Evolutionary conservation across 1,140 invertebrate species (phyloP).

Genomic region (Euwallacea fornicatus): DNA sequence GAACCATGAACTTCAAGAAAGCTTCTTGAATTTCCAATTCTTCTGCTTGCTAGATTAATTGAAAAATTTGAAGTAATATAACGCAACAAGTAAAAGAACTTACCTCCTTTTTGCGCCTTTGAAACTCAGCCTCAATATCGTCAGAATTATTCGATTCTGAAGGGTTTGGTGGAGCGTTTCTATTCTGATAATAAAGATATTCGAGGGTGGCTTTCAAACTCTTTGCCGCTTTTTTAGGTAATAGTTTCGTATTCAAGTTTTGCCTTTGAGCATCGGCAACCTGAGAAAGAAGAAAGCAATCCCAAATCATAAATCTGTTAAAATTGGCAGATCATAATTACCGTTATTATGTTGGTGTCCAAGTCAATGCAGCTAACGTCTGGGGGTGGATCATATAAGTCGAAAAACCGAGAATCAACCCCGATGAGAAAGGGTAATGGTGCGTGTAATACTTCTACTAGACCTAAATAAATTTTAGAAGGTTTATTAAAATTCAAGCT

Average conservation of each 20-base stretch:
- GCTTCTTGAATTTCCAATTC: slow-evolving; percentile 96
- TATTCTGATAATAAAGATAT: slow-evolving; percentile 56
- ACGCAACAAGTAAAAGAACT: background rate
- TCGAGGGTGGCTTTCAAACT: slow-evolving; percentile 74
- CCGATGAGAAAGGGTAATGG: slow-evolving; percentile 97
- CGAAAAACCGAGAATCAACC: slow-evolving; percentile 96
- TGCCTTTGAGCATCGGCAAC: slow-evolving; percentile 85
- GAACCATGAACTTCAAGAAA: slow-evolving; percentile 95
- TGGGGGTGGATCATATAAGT: slow-evolving; percentile 92
- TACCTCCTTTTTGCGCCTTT: slow-evolving; percentile 70
- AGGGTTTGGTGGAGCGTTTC: slow-evolving; percentile 35
- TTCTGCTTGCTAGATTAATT: slow-evolving; percentile 64
- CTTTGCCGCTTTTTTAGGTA: slow-evolving; percentile 87
- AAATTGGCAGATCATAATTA: slow-evolving; percentile 51
- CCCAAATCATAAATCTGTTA: background rate
- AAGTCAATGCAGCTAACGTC: slow-evolving; percentile 98
- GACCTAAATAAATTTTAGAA: slow-evolving; percentile 52
- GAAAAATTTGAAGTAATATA: background rate
- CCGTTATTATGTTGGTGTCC: slow-evolving; percentile 93
- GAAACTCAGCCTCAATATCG: slow-evolving; percentile 71
- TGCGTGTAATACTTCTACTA: slow-evolving; percentile 88
- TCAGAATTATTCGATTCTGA: slow-evolving; percentile 44
- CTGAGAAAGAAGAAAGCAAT: slow-evolving; percentile 53
- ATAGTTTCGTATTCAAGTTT: slow-evolving; percentile 73
- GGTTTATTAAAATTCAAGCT: background rate